Base-by-base conservation (phyloP, 2,888 invertebrate species). In the Anarsia innoxiella region DNA sequence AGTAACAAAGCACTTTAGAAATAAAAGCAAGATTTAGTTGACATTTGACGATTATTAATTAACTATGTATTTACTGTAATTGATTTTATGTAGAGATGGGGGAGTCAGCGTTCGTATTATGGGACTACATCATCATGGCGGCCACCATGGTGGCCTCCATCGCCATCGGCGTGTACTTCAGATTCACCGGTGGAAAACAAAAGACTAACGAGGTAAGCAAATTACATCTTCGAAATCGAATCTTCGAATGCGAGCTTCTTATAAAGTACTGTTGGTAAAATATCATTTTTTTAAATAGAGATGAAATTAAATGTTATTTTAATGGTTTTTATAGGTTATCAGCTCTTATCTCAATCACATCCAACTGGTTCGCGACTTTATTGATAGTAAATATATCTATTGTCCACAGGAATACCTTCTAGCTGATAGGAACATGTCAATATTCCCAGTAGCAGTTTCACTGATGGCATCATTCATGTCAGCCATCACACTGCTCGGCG, bases 391-490 rank as follows among this genome's bases (percentile, higher is more conserved):
- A n/a, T n/a, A n/a, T 35, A 12, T 35, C 15, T 16, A 30, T 43
- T 48, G 37, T 43, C 76, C 76, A 37, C 73, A 93, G 90, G 95
- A 95, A 73, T 96, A 93, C 62, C 87, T 96, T 41, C 69, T 94
- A 37, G 96, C 94, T 0, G 90, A 94, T 61, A 88, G 90, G 40
- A 92, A 91, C 45, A 93, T 96, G 92, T 88, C 91, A 3, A 86
- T 93, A 51, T 66, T 86, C 4, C 94, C 96, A 0, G 94, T 96
- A 1, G 92, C 95, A 2, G 93, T 96, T 46, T 95, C 95, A 1
- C 72, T 96, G 40, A 94, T 96, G 92, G 95, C 95, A n/a, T 94
- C 95, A 26, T 96, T 96, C 66, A 94, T 96, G 92, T 96, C 96
- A 1, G 94, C 96, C 19, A 90, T 96, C 36, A 94, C 95, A 0